phyloP scores from a whole-genome alignment of 1,140 invertebrate genomes.

The Drosophila biarmipes region DNA sequence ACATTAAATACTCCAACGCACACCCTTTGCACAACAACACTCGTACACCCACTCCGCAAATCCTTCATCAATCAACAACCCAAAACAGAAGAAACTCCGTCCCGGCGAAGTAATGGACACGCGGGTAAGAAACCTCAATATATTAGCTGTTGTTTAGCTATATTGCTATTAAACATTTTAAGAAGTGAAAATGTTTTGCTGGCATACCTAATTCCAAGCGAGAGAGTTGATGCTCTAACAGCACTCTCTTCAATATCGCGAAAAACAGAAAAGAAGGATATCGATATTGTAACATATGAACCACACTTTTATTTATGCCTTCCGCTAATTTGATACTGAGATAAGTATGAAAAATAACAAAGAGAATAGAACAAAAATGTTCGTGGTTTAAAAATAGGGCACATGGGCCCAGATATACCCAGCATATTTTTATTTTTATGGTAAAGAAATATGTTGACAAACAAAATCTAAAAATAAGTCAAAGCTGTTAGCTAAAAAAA shows the following conservation, averaged over 20 bases:
- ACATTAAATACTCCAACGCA: constrained; percentile 40
- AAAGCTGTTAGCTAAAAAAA: not conserved
- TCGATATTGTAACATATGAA: not conserved
- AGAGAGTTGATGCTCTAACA: not conserved
- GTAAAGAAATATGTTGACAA: constrained; percentile 9
- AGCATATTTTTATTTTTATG: constrained; percentile 16
- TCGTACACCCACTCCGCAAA: constrained; percentile 81
- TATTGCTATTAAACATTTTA: not conserved
- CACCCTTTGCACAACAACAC: constrained; percentile 57
- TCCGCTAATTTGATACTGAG: not conserved
- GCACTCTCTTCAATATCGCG: no score
- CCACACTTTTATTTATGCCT: not conserved
- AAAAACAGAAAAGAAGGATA: no score
- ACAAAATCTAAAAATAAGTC: not conserved
- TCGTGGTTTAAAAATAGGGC: not conserved
- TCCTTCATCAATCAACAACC: constrained; percentile 39
- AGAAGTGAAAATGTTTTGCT: not conserved
- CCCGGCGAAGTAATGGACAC: constrained; percentile 96
- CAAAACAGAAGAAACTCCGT: constrained; percentile 90
- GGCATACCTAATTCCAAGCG: not conserved
- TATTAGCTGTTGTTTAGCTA: not conserved
- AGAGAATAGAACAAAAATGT: constrained; percentile 7
- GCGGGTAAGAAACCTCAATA: constrained; percentile 91
- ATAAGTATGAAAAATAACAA: not conserved
- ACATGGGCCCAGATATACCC: constrained; percentile 26